Evolutionary conservation across 2,797 vertebrate genomes (phyloP), one percentile per base, ranked within the genome.

Genomic region (Melanotaenia trifasciata): DNA sequence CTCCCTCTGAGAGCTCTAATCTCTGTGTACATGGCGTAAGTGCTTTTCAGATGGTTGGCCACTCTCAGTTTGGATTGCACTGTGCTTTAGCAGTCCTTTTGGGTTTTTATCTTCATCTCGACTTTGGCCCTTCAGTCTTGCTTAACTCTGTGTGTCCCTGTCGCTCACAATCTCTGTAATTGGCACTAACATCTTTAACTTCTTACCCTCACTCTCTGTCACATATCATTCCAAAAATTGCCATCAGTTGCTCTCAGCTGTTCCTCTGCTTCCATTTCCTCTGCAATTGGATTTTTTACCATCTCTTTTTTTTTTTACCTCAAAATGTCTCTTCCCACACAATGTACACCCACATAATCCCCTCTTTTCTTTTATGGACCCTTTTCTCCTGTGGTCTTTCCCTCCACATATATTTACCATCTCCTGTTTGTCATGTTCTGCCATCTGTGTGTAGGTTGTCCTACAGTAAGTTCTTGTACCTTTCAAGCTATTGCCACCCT

Each of bases 1-100:
- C 50, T 78, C 70, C 76, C 78, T 84, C 62, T n/a, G 80, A 80
- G 80, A 75, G 67, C 73, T 83, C 67, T 88, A 80, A 87, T 90
- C 73, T 86, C 76, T 63, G 72, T 72, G 80, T 85, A 73, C 80
- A 64, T 76, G 74, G 60, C 67, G 28, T 68, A 64, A 81, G 83
- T 88, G 77, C 63, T 69, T 76, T 80, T 85, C 72, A 87, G 79
- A 81, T 64, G 73, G 36, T 75, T 84, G 78, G 62, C 64, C 71
- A 68, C 67, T 81, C 70, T 79, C 54, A 22, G 30, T 77, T 64
- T 83, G 51, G 67, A 77, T 67, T 70, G 51, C 54, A 10, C 57
- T 78, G 67, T 72, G 73, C 81, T 83, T 72, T 74, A 69, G 40
- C 67, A 47, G 36, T 78, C 45, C 62, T 73, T 77, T 79, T 60